These are phyloP conservation scores for Galaxias olidus DNA, from an alignment of 2,797 vertebrate genomes.

Conservation along the genomic window DNA sequence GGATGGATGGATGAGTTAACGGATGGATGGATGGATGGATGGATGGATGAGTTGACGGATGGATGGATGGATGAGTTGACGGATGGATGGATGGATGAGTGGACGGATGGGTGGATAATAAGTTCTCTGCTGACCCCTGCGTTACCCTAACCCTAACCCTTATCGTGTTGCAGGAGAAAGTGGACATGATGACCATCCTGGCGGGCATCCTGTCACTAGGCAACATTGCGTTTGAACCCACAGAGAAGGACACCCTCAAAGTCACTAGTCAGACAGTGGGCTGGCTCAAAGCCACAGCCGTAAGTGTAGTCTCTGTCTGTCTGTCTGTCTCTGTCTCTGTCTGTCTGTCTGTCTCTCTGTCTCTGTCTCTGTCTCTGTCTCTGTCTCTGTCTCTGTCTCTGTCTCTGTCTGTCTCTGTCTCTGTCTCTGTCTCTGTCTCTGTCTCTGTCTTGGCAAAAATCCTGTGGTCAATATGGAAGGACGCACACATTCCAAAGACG, in stretches of 20 bases:
- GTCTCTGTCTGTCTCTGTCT: neutral
- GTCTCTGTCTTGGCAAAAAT: too few species aligned
- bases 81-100: neutral
- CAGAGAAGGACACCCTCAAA: slow-evolving; percentile 62
- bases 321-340: too few species aligned
- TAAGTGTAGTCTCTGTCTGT: slow-evolving; percentile 49
- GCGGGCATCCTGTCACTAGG: slow-evolving; percentile 77
- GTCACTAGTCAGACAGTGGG: slow-evolving; percentile 57
- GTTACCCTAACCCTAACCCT: neutral
- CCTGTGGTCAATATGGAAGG: too few species aligned
- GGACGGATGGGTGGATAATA: neutral
- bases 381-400: neutral
- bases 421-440: neutral
- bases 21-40: too few species aligned
- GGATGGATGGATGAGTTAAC: neutral
- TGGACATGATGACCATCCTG: slow-evolving; percentile 76
- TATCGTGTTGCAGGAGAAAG: slow-evolving; percentile 67
- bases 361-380: neutral
- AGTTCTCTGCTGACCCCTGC: neutral
- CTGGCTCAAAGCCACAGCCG: slow-evolving; percentile 78
- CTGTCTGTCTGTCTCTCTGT: neutral
- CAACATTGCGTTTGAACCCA: slow-evolving; percentile 71
- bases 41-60: neutral
- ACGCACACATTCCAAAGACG: too few species aligned
- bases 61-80: neutral